These are phyloP conservation scores for Oophaga pumilio DNA, from an alignment of 2,113 vertebrate species.

Conservation along the genomic window DNA sequence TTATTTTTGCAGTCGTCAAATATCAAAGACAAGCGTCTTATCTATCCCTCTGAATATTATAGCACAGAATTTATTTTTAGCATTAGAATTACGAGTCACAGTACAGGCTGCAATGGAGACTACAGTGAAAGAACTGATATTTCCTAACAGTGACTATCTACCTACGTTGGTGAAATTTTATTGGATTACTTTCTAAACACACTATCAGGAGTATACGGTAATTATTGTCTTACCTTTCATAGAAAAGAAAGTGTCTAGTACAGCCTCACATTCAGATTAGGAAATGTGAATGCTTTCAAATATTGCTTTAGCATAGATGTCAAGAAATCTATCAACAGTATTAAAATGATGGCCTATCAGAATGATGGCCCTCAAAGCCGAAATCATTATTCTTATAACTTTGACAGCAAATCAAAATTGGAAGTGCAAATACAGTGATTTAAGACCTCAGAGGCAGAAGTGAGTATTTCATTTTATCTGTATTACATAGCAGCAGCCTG, in stretches of 20 bases:
- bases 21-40: background rate
- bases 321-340: conserved; percentile 57
- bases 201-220: conserved; percentile 14
- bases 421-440: conserved; percentile 57
- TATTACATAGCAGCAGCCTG: conserved; percentile 34
- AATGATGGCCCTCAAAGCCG: conserved; percentile 59
- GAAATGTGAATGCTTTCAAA: conserved; percentile 47
- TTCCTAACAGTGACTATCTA: conserved; percentile 6
- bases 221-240: conserved; percentile 30
- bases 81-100: conserved; percentile 12
- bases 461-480: conserved; percentile 52
- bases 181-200: conserved; percentile 42
- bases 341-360: conserved; percentile 51
- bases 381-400: conserved; percentile 54
- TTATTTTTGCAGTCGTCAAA: background rate
- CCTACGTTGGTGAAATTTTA: conserved; percentile 21
- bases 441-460: conserved; percentile 55
- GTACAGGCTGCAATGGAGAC: conserved; percentile 18
- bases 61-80: conserved; percentile 1
- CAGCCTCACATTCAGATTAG: conserved; percentile 27
- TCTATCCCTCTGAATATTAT: background rate
- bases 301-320: conserved; percentile 52
- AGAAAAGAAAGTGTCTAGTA: conserved; percentile 29
- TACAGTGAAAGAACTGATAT: conserved; percentile 1
- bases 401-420: conserved; percentile 39